Evolutionary conservation across 1,140 invertebrate species (phyloP), one percentile per base, ranked within the genome.

Genomic region (Diorhabda elongata): DNA sequence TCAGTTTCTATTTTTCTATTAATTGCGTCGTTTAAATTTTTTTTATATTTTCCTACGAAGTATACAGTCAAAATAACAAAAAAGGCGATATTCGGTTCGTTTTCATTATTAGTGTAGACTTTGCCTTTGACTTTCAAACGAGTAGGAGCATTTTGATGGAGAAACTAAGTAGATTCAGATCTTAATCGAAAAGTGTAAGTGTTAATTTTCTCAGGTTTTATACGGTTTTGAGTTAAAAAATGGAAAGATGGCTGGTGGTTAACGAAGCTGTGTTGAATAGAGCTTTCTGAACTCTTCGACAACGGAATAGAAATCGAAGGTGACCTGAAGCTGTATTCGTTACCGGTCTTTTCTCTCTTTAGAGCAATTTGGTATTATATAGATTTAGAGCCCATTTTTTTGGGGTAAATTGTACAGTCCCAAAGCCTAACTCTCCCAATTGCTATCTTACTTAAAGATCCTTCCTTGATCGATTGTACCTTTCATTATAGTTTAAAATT

Each of bases 401-500:
- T 26, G 26, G 26, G 8, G 59, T 59, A 9, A 41, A 61, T 73
- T 64, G 61, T 73, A 11, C 11, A 70, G 66, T 26, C 11, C 11
- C 1, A 26, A 26, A 26, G 26, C 26, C 26, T 26, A 26, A 26
- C 26, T 26, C 1, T 59, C 57, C 71, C 73, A 72, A 70, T 58
- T 73, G 26, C 60, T 47, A 71, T 71, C 69, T 42, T 72, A 67
- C 26, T 26, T 26, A 1, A 26, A 26, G 26, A 26, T 26, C 26
- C 26, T 26, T 1, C 26, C 26, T 26, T 76, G 64, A 42, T 71
- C 60, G 58, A 75, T 73, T 56, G 71, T 9, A 64, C 68, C 70
- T 71, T 68, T 41, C 56, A 75, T 74, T 44, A 73, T 66, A 42
- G 9, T 68, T 65, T 73, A 8, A 61, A 69, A 73, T 69, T 52